Evolutionary conservation across 2,888 invertebrate genomes (phyloP).

Genomic region (Mamestra brassicae): DNA sequence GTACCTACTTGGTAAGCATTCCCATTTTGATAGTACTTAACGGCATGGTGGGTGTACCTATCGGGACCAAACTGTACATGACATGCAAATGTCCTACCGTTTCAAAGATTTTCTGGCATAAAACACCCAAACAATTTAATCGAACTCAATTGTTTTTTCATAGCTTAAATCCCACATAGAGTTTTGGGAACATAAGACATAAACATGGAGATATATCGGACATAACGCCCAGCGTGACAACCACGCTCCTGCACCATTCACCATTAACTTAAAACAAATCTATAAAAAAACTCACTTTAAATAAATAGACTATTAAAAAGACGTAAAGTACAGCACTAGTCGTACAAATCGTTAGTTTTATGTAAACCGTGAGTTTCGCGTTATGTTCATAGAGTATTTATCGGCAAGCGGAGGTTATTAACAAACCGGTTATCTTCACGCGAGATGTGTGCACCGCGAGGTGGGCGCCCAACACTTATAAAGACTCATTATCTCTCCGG

Average conservation of each 20-base stretch:
- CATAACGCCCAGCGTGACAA: conserved; percentile 75
- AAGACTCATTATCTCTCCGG: conserved; percentile 78
- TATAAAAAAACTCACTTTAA: conserved; percentile 76
- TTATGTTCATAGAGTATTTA: conserved; percentile 76
- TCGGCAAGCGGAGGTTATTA: conserved; percentile 62
- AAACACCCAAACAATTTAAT: conserved; percentile 59
- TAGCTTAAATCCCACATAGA: conserved; percentile 73
- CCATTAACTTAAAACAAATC: conserved; percentile 75
- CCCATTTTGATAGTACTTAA: conserved; percentile 27
- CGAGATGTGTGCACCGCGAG: conserved; percentile 58
- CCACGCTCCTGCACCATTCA: conserved; percentile 69
- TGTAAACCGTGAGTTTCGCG: conserved; percentile 71
- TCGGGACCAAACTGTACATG: conserved; percentile 29
- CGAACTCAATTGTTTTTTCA: conserved; percentile 62
- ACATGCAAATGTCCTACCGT: conserved; percentile 33
- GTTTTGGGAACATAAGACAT: conserved; percentile 72
- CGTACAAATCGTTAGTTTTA: conserved; percentile 72
- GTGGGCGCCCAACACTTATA: conserved; percentile 72
- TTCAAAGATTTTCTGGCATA: conserved; percentile 34
- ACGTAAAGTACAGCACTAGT: conserved; percentile 72
- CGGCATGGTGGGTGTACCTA: conserved; percentile 32
- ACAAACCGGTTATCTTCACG: conserved; percentile 68
- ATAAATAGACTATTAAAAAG: conserved; percentile 81
- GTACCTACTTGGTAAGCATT: conserved; percentile 18
- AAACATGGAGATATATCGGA: conserved; percentile 73